Base-by-base conservation (phyloP, 64 coral and sea anemone genomes). In the Hydrozoanthus tunicans region DNA sequence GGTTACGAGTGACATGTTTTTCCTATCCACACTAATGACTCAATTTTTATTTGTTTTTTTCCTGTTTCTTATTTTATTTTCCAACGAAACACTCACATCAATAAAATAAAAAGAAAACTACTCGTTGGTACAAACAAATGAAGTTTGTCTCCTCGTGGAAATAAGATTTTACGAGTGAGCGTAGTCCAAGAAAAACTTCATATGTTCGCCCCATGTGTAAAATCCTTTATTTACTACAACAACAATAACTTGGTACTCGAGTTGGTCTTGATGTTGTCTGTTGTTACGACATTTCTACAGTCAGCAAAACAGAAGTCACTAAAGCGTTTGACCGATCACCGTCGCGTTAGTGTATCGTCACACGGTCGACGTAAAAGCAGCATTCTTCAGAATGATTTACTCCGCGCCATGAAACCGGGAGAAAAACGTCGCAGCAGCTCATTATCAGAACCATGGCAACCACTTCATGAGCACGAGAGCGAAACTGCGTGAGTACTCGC, bases 281-380 rank as follows among this genome's bases (percentile, higher is more conserved):
- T 64, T 86, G 17, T 7, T 79, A 6, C 62, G 9, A 51, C 11
- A 7, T 51, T 51, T 1, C 0, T 71, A 14, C 56, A 86, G 83
- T 3, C 26, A 58, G 67, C 53, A 74, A 86, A 86, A 73, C 83
- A 86, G 27, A 73, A 26, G 12, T 58, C 83, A 2, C 25, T 71
- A 25, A 86, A 86, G 54, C 74, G 67, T 15, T 14, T 80, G 67
- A 8, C 83, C 5, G 83, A 86, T 7, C 56, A 73, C 54, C 83
- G 83, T 86, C 69, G 83, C 11, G 54, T 86, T 3, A 86, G 67
- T 86, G 68, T 86, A 9, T 73, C 68, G 23, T 74, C 83, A 17
- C 83, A 86, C 83, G 83, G 68, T 43, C 68, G 83, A n/a, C 83
- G 83, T 59, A 86, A 72, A 73, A 86, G 83, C 69, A 86, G 17